Base-by-base conservation (phyloP, 2,113 vertebrate genomes). In the Dinomys branickii region DNA sequence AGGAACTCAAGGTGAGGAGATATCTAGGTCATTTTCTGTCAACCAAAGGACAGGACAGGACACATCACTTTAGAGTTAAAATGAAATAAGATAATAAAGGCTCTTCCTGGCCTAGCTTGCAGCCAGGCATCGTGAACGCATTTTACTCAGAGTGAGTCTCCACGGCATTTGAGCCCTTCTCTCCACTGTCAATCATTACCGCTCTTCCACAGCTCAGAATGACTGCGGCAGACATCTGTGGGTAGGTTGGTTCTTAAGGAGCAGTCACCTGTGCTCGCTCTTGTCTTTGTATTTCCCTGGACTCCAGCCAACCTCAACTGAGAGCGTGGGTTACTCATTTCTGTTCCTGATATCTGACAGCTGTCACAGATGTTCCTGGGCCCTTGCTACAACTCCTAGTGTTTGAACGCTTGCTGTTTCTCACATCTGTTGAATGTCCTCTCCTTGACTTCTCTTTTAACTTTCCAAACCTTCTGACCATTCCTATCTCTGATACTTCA, bases 371-470 rank as follows among this genome's bases (percentile, higher is more conserved):
- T 90, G 67, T 95, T 89, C 58, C 56, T 77, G 10, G 22, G 82
- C 56, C 69, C 80, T 52, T 80, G n/a, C 44, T 63, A 67, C 50
- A 94, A 85, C 58, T 59, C 93, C 80, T 41, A 17, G 56, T 84
- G 69, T 87, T 73, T 59, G 30, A 95, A 87, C 84, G 41, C 52
- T 95, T 93, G 87, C 86, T 97, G 83, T 84, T 93, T 91, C 65
- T 81, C 75, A 92, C 86, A 93, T 94, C 89, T 95, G 84, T 87
- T 50, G 63, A 96, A 85, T 86, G 73, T 13, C 59, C 59, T 97
- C 56, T 96, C 54, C 78, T 92, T 97, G 85, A 94, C 67, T 95
- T 96, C 63, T 97, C 56, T 96, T 58, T 84, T 88, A 94, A 97
- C 41, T 90, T 92, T 73, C 41, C 95, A 30, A 20, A 63, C 38